These are phyloP conservation scores for Cardiocondyla obscurior DNA, from an alignment of 1,140 invertebrate species.

Conservation along the genomic window DNA sequence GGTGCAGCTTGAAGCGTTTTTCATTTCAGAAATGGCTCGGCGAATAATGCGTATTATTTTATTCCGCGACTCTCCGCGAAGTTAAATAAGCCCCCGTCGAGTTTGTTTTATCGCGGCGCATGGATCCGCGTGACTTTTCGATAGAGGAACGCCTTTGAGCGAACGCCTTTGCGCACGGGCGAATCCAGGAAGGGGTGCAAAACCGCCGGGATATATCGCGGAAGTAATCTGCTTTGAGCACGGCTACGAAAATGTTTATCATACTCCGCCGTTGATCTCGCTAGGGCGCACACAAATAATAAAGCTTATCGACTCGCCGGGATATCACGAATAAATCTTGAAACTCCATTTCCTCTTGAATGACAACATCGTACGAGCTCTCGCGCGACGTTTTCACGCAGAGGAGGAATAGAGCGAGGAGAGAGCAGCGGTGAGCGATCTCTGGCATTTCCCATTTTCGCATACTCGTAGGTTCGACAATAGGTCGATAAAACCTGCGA, in stretches of 20 bases:
- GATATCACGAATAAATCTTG: constrained; percentile 54
- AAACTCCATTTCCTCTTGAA: constrained; percentile 53
- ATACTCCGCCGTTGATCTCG: constrained; percentile 15
- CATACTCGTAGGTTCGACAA: neutral
- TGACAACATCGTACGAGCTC: constrained; percentile 38
- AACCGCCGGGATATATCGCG: neutral
- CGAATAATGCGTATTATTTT: neutral
- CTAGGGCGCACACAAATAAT: constrained; percentile 33
- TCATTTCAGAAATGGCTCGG: neutral
- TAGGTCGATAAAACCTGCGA: constrained; percentile 3
- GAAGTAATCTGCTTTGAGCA: constrained; percentile 43
- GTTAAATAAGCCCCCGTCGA: neutral
- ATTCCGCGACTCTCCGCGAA: neutral
- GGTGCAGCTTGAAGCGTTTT: neutral
- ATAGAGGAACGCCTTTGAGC: neutral
- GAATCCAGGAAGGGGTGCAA: neutral
- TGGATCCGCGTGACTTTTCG: neutral
- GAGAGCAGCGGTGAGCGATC: constrained; percentile 37
- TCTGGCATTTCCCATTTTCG: constrained; percentile 52
- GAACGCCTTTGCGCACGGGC: too few relatives aligned
- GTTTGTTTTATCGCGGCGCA: neutral
- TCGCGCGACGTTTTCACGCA: constrained; percentile 36
- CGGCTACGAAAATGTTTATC: constrained; percentile 43
- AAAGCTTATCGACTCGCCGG: constrained; percentile 34
- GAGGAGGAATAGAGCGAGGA: too few relatives aligned